Evolutionary conservation across 2,113 vertebrate species (phyloP), one percentile per base, ranked within the genome.

Genomic region (Coracopsis vasa): DNA sequence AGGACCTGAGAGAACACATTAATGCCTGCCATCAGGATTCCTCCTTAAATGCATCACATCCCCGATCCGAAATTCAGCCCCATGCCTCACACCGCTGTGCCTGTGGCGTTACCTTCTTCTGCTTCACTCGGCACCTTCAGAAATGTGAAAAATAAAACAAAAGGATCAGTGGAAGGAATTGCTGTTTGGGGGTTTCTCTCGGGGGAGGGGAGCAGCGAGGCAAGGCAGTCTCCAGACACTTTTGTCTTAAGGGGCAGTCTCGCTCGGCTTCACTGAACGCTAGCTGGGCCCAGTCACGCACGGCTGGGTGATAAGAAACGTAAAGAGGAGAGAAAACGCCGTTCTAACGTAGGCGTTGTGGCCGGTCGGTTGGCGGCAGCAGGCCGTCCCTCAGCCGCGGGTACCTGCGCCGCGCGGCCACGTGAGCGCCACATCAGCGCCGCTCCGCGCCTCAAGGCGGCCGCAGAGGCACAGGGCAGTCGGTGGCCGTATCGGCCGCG

Each of bases 381-480:
- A 4, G 33, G 28, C 72, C 78, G 51, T 16, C 78, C 72, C 75
- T 53, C 70, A 11, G 51, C 74, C 75, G 86, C 37, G 90, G 90
- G 88, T 98, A 98, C 98, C 98, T 98, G 98, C 97, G 97, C 96
- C 62, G 62, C 91, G 86, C 54, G 15, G 45, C 91, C 97, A 97
- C 98, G 97, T 97, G 97, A 98, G 94, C 84, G 96, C 98, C 97
- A 98, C 97, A 96, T 98, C 98, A 97, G 88, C 97, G 72, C 80
- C 35, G 89, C 93, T 86, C 80, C 79, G 91, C 72, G 35, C 73
- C 29, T 27, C 29, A 6, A 95, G 92, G 72, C 88, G 37, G 89
- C 78, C 62, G 27, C 74, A 13, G 4, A 5, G 42, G 31, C 56
- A 15, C 20, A 23, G 37, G 78, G 41, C 65, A 13, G 67, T 6